phyloP scores from a whole-genome alignment of 2,113 vertebrate genomes.

The Callorhinus ursinus region DNA sequence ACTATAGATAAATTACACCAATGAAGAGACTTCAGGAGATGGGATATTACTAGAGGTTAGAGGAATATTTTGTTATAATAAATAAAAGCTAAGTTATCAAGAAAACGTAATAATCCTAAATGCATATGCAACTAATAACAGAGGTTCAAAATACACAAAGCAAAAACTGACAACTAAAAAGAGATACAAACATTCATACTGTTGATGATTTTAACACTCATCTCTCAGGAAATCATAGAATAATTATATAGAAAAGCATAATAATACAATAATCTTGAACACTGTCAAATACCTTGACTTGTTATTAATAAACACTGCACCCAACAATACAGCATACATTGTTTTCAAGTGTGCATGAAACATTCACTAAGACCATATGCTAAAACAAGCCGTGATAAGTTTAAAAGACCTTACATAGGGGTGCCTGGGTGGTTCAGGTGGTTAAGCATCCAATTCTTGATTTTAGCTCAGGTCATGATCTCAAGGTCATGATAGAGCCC shows the following conservation, averaged over 20 bases:
- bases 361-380: not conserved
- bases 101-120: not conserved
- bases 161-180: not conserved
- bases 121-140: not conserved
- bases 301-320: not conserved
- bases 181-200: not conserved
- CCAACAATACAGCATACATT: not conserved
- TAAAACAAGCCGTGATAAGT: constrained; percentile 22
- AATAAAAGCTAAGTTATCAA: not conserved
- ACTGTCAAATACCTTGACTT: not conserved
- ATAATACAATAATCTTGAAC: not conserved
- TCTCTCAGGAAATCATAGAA: constrained; percentile 2
- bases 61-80: not conserved
- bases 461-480: not conserved
- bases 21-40: not conserved
- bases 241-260: not conserved
- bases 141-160: not conserved
- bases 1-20: not conserved
- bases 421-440: not conserved
- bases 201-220: not conserved
- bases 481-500: not conserved
- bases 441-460: too few species aligned
- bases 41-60: not conserved
- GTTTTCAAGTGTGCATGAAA: not conserved
- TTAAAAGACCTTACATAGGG: not conserved